Evolutionary conservation across 2,113 vertebrate genomes (phyloP).

Genomic region (Gallinago media): DNA sequence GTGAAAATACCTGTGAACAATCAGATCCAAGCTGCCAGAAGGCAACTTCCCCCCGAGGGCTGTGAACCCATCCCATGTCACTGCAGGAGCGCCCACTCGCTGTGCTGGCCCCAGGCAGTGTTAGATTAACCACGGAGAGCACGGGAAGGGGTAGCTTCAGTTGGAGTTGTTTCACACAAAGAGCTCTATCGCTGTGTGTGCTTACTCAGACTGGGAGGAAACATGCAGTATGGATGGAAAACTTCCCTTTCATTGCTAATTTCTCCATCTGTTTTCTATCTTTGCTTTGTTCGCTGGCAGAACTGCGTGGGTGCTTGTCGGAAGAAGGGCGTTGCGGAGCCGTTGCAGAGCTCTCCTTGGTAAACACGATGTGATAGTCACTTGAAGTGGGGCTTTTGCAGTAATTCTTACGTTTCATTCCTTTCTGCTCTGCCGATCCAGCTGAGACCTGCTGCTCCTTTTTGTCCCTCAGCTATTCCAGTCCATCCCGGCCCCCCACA

Average conservation of each 20-base stretch:
- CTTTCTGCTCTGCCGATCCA: conserved; percentile 17
- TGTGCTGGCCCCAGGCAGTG: background rate
- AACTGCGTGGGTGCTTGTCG: conserved; percentile 20
- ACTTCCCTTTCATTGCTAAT: background rate
- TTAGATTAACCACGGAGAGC: background rate
- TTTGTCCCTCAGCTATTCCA: background rate
- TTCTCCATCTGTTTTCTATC: conserved; percentile 28
- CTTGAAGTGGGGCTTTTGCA: conserved; percentile 38
- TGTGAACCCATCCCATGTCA: background rate
- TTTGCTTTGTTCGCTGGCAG: background rate
- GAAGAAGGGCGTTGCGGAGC: conserved; percentile 12
- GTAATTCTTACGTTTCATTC: background rate
- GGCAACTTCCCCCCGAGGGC: background rate
- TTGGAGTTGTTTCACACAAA: background rate
- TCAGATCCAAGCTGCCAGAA: background rate
- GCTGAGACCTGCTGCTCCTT: conserved; percentile 21
- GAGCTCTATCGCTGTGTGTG: background rate
- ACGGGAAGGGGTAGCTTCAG: background rate
- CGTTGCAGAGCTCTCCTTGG: background rate
- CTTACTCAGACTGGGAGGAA: background rate
- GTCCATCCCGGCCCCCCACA: background rate
- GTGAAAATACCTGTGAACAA: background rate
- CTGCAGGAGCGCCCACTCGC: background rate
- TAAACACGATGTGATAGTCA: background rate
- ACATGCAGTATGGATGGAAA: background rate